Base-by-base conservation (phyloP, 1,140 invertebrate species). In the Apis mellifera region DNA sequence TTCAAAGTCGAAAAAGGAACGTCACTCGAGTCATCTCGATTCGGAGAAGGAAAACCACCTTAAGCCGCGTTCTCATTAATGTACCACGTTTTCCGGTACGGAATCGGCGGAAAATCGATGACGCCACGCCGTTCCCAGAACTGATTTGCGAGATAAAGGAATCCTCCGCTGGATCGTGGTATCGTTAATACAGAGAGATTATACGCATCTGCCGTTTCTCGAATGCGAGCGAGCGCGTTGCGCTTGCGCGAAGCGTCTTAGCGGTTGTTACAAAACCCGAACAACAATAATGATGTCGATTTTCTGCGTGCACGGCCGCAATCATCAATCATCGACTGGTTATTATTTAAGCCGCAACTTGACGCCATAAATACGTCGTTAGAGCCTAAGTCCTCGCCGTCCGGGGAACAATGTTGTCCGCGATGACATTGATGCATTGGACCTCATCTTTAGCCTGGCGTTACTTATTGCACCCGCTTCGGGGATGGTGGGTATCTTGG, bases 291-390 rank as follows among this genome's bases (percentile, higher is more conserved):
- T 94, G 92, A 92, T 93, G 92, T 92, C 92, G 90, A 89, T 89
- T 92, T 92, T 93, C 89, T 86, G 86, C 90, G 88, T 91, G 91
- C 91, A 91, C 89, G 91, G 86, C 84, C 68, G 86, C 62, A 26
- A 88, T 90, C 88, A 94, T 94, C 93, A 90, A 94, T 94, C 93
- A 93, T 93, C 91, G 85, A 90, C 91, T 90, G 90, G 93, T 94
- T 93, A 93, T 91, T 93, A 92, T 94, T 94, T 93, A 93, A 93
- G 92, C 93, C 93, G 90, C 93, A 93, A 90, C 86, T 86, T 93
- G 92, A 93, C 92, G 93, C 91, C 90, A 94, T 94, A 93, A 93
- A 94, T 93, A 91, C 91, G 89, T 93, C 92, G 92, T 94, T 93
- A 93, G 89, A 91, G 87, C 89, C 89, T 87, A 89, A 92, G 90